These are phyloP conservation scores for Dipodomys stephensi DNA, from an alignment of 2,113 vertebrate genomes.

Conservation along the genomic window DNA sequence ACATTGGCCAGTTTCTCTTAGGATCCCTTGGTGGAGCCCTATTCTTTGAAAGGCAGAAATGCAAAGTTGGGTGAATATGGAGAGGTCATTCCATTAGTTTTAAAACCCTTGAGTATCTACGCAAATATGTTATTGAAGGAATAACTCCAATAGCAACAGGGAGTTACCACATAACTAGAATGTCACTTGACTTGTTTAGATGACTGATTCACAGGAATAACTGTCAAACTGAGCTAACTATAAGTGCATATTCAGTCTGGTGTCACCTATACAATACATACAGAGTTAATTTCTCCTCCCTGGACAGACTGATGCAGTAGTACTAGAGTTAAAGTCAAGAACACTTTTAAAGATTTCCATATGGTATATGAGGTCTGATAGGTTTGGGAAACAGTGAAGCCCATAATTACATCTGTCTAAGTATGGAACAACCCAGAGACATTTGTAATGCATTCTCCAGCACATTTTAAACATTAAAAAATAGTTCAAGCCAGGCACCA, in stretches of 20 bases:
- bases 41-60: constrained; percentile 2
- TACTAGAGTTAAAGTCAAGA: background rate
- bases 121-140: background rate
- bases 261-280: background rate
- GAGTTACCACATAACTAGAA: background rate
- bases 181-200: background rate
- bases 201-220: background rate
- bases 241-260: background rate
- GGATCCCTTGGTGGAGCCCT: background rate
- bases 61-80: background rate
- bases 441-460: background rate
- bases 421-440: background rate
- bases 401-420: background rate
- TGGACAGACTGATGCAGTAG: background rate
- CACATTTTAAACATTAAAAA: constrained; percentile 16
- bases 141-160: background rate
- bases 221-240: background rate
- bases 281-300: background rate
- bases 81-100: background rate
- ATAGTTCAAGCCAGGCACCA: background rate
- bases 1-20: background rate
- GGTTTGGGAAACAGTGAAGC: background rate
- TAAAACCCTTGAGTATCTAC: background rate
- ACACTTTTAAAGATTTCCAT: background rate
- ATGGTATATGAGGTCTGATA: background rate